Conservation (phyloP, 1,140 invertebrate species). For the Onthophagus taurus region DNA sequence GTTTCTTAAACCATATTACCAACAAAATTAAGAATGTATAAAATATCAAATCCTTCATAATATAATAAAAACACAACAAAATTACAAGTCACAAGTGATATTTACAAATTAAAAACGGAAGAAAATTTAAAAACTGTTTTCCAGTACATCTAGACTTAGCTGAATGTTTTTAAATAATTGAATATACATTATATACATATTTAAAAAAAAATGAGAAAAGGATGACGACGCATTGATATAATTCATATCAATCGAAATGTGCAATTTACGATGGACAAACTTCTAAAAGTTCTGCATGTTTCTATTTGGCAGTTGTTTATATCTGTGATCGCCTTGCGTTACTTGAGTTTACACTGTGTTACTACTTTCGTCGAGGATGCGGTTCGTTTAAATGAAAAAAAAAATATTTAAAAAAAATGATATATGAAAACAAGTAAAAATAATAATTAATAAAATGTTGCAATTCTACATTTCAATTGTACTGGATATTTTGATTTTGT, state of each 20-base stretch:
- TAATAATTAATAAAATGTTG: constrained; percentile 14
- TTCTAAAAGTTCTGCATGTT: constrained; percentile 35
- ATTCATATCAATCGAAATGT: constrained; percentile 38
- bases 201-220: constrained; percentile 30
- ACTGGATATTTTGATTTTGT: constrained; percentile 30
- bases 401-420: too few species aligned
- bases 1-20: too few species aligned
- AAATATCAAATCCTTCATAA: not conserved
- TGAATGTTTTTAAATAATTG: constrained; percentile 39
- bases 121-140: constrained; percentile 12
- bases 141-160: constrained; percentile 35
- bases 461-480: constrained; percentile 29
- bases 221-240: constrained; percentile 38
- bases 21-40: too few species aligned
- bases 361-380: constrained; percentile 18
- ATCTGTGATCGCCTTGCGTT: constrained; percentile 37
- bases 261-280: constrained; percentile 32
- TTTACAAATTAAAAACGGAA: constrained; percentile 3
- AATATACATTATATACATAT: constrained; percentile 38
- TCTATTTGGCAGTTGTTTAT: constrained; percentile 36
- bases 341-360: constrained; percentile 18
- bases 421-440: too few species aligned
- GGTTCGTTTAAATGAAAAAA: constrained; percentile 20
- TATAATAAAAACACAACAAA: constrained; percentile 1
- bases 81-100: constrained; percentile 5